These are phyloP conservation scores for Ptycholaimellus sp. DNA, from an alignment of 2,888 invertebrate species.

Conservation along the genomic window DNA sequence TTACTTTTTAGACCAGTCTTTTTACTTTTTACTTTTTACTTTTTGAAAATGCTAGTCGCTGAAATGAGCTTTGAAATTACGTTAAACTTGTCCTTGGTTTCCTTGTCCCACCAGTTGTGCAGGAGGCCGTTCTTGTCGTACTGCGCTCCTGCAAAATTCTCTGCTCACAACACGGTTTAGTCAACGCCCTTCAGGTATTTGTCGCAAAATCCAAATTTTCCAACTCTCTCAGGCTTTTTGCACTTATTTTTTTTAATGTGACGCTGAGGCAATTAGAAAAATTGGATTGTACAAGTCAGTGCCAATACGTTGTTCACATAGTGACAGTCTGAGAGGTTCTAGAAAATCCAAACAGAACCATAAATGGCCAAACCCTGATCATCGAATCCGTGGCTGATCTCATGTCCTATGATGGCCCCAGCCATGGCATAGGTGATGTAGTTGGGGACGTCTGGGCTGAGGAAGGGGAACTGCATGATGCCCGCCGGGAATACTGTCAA, in stretches of 20 bases:
- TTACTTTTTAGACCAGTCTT: too few species aligned
- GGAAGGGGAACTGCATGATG: conserved; percentile 24
- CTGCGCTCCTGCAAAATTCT: conserved; percentile 14
- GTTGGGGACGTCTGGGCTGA: conserved; percentile 18
- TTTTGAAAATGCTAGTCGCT: too few species aligned
- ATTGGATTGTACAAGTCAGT: background rate
- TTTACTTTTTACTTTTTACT: too few species aligned
- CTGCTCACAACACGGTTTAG: too few species aligned
- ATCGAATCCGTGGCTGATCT: conserved; percentile 21
- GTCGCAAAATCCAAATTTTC: too few species aligned
- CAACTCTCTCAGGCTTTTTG: too few species aligned
- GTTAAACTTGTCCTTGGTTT: conserved; percentile 3
- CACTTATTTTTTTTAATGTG: too few species aligned
- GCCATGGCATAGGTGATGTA: conserved; percentile 17
- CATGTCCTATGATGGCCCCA: conserved; percentile 22
- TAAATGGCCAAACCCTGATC: conserved; percentile 12
- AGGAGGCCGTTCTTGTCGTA: conserved; percentile 20
- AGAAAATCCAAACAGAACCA: background rate
- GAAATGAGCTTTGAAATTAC: too few species aligned
- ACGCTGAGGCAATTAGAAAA: too few species aligned
- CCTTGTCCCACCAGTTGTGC: conserved; percentile 18
- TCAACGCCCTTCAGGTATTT: too few species aligned
- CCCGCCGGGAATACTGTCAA: conserved; percentile 22
- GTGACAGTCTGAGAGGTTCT: background rate
- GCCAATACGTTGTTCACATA: too few species aligned